These are phyloP conservation scores for Moxostoma hubbsi DNA, from an alignment of 2,797 vertebrate species.

Conservation along the genomic window DNA sequence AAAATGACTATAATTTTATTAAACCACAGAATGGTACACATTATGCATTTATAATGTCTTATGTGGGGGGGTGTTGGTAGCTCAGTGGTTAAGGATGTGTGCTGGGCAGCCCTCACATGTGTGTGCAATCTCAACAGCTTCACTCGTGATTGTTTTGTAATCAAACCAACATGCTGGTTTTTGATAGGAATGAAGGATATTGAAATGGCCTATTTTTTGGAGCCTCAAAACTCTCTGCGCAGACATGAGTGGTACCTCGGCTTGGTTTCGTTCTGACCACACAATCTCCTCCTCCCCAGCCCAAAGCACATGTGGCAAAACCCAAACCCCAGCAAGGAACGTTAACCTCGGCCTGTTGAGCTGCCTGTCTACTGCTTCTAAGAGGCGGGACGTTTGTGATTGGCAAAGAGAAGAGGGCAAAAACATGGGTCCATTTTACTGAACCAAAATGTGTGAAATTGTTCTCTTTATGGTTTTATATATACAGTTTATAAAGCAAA, in stretches of 20 bases:
- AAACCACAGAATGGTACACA: too few species aligned
- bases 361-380: conserved; percentile 12
- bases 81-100: neutral
- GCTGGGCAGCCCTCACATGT: neutral
- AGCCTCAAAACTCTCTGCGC: neutral
- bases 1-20: too few species aligned
- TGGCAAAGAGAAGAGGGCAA: conserved; percentile 3
- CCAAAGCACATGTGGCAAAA: conserved; percentile 39
- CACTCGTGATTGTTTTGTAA: neutral
- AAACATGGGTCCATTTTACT: conserved; percentile 11
- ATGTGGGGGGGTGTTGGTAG: neutral
- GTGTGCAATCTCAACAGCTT: neutral
- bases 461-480: neutral
- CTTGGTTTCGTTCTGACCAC: conserved; percentile 42
- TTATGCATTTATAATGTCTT: neutral
- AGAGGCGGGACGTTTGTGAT: neutral
- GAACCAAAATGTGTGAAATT: conserved; percentile 39
- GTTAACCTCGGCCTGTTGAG: conserved; percentile 12
- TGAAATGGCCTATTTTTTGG: neutral
- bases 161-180: conserved; percentile 8
- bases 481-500: too few species aligned
- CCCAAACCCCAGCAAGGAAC: conserved; percentile 21
- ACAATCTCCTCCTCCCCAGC: conserved; percentile 41
- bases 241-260: conserved; percentile 19
- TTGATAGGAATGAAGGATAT: conserved; percentile 8